Percentiles rank a stretch among this genome's conserved stretches.
Evolutionary conservation across 2,888 invertebrate genomes (phyloP).

Genomic region (Eupithecia insigniata): DNA sequence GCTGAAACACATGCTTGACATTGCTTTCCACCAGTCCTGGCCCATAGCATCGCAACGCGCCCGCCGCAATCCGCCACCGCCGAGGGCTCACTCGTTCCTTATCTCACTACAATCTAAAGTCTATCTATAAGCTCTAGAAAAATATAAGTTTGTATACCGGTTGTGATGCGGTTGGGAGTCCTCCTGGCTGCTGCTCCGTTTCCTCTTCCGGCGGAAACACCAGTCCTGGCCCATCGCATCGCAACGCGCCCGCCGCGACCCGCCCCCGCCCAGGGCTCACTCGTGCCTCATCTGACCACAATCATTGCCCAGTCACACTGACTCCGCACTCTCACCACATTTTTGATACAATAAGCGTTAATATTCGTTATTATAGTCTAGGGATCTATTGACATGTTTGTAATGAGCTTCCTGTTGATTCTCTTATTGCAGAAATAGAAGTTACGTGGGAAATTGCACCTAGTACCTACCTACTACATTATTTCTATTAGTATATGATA

Average conservation of each 20-base stretch:
- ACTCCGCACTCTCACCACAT: constrained; percentile 29
- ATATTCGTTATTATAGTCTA: constrained; percentile 28
- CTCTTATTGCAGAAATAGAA: neutral
- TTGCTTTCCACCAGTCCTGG: constrained; percentile 85
- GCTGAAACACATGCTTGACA: neutral
- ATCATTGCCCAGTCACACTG: constrained; percentile 26
- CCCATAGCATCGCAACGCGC: constrained; percentile 86
- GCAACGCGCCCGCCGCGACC: constrained; percentile 82
- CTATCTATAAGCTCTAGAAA: neutral
- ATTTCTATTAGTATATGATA: neutral
- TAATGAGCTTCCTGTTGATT: constrained; percentile 53
- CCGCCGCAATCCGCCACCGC: constrained; percentile 81
- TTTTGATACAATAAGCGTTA: constrained; percentile 21
- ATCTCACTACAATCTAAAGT: constrained; percentile 37
- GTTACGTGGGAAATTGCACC: neutral
- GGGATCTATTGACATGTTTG: constrained; percentile 11
- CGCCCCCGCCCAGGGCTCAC: constrained; percentile 81
- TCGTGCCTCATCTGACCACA: constrained; percentile 51
- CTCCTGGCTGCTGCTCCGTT: constrained; percentile 87
- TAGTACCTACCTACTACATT: neutral
- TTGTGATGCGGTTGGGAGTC: constrained; percentile 85
- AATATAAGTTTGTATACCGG: constrained; percentile 55
- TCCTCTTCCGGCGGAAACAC: constrained; percentile 89
- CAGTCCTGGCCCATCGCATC: constrained; percentile 89
- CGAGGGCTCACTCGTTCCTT: constrained; percentile 70